phyloP scores from a whole-genome alignment of 2,888 invertebrate species.

The Zygogramma bicolorata region DNA sequence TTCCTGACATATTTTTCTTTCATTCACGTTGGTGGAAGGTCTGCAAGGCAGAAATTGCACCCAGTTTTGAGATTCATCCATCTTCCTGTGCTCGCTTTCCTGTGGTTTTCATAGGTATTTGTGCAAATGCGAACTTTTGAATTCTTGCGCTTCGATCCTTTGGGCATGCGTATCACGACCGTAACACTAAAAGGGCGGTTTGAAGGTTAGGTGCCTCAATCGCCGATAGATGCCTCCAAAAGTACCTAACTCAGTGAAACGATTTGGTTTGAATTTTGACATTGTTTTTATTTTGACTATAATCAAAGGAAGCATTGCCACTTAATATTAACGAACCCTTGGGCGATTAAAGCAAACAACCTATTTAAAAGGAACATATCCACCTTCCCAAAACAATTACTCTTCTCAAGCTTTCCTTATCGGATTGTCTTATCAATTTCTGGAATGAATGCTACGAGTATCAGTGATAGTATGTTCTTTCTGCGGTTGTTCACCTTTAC shows the following conservation, averaged over 20 bases:
- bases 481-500: neutral
- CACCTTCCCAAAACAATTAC: too few species aligned
- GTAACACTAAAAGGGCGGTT: neutral
- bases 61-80: neutral
- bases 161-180: neutral
- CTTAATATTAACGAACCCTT: too few species aligned
- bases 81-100: too few species aligned
- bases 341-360: too few species aligned
- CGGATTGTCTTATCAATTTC: too few species aligned
- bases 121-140: neutral
- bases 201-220: neutral
- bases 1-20: neutral
- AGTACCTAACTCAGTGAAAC: neutral
- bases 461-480: too few species aligned
- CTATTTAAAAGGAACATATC: too few species aligned
- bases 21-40: neutral
- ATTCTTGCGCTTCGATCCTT: neutral
- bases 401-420: too few species aligned
- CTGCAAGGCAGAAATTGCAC: neutral
- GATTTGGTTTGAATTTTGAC: neutral
- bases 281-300: too few species aligned
- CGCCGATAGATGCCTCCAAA: neutral
- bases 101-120: neutral
- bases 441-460: too few species aligned
- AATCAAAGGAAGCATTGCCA: too few species aligned